phyloP scores from a whole-genome alignment of 2,888 invertebrate species.

The Drosophila quinaria region DNA sequence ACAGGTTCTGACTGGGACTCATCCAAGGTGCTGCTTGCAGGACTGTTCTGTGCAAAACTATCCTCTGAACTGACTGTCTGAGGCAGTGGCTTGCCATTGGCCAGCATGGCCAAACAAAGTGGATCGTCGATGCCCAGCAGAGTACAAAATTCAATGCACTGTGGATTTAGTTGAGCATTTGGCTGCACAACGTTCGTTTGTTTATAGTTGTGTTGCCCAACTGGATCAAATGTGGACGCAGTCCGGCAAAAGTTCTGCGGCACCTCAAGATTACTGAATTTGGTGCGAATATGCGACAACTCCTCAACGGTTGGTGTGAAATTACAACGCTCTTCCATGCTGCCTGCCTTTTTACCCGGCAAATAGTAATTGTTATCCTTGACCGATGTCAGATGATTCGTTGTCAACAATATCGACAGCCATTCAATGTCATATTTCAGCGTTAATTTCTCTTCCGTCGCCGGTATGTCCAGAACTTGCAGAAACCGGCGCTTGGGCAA shows the following conservation, averaged over 20 bases:
- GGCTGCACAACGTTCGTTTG: conserved; percentile 85
- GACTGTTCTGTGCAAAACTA: conserved; percentile 7
- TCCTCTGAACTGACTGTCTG: conserved; percentile 64
- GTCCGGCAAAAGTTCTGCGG: conserved; percentile 93
- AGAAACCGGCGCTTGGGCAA: conserved; percentile 95
- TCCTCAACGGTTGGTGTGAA: conserved; percentile 90
- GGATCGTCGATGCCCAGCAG: conserved; percentile 93
- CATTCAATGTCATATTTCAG: conserved; percentile 95
- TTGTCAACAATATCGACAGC: conserved; percentile 94
- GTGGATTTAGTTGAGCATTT: conserved; percentile 89
- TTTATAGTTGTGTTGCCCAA: conserved; percentile 73
- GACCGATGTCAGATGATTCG: conserved; percentile 94
- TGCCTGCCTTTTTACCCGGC: conserved; percentile 90
- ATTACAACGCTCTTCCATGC: conserved; percentile 87
- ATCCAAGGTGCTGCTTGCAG: conserved; percentile 22
- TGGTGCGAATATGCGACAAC: conserved; percentile 88
- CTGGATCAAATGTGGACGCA: conserved; percentile 88
- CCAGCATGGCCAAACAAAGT: conserved; percentile 88
- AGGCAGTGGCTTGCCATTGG: conserved; percentile 86
- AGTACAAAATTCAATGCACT: conserved; percentile 90
- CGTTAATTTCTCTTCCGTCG: conserved; percentile 39
- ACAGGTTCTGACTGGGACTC: background rate
- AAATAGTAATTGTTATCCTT: conserved; percentile 90
- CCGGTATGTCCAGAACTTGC: conserved; percentile 90
- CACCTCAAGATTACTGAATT: conserved; percentile 90